A percentile compares a stretch with the other conserved stretches of the same genome.
Evolutionary conservation across 2,113 vertebrate genomes (phyloP).

Genomic region (Callopanchax toddi): DNA sequence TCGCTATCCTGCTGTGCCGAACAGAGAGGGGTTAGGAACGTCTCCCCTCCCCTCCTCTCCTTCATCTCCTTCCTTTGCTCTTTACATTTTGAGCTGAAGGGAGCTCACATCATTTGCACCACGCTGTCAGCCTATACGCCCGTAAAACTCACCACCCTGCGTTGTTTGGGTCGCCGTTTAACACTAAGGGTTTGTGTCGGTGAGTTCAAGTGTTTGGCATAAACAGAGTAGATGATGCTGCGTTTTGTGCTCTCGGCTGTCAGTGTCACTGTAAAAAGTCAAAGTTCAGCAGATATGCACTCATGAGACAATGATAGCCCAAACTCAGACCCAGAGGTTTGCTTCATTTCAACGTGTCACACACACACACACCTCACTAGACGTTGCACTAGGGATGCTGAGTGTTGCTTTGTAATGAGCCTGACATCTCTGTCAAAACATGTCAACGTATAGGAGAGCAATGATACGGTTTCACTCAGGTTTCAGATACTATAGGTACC

Average conservation of each 20-base stretch:
- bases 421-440: conserved; percentile 42
- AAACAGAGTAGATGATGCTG: not conserved
- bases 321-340: conserved; percentile 22
- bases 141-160: not conserved
- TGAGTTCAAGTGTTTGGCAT: conserved; percentile 30
- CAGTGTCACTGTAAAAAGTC: conserved; percentile 25
- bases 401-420: conserved; percentile 10
- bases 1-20: conserved; percentile 42
- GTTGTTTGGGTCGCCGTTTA: conserved; percentile 7
- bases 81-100: conserved; percentile 18
- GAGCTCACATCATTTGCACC: conserved; percentile 14
- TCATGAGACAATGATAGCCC: conserved; percentile 25
- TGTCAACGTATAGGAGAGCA: conserved; percentile 1
- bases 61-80: conserved; percentile 40
- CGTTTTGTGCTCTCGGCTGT: conserved; percentile 29
- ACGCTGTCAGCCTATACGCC: conserved; percentile 16
- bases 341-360: conserved; percentile 31
- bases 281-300: conserved; percentile 26
- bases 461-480: no score
- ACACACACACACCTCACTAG: conserved; percentile 10
- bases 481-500: no score
- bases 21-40: conserved; percentile 44
- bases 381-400: conserved; percentile 29
- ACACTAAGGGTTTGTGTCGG: conserved; percentile 2
- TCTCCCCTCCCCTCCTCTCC: conserved; percentile 17